Percentiles rank a stretch among this genome's conserved stretches.
phyloP scores from a whole-genome alignment of 2,888 invertebrate species.

The Thymelicus sylvestris region DNA sequence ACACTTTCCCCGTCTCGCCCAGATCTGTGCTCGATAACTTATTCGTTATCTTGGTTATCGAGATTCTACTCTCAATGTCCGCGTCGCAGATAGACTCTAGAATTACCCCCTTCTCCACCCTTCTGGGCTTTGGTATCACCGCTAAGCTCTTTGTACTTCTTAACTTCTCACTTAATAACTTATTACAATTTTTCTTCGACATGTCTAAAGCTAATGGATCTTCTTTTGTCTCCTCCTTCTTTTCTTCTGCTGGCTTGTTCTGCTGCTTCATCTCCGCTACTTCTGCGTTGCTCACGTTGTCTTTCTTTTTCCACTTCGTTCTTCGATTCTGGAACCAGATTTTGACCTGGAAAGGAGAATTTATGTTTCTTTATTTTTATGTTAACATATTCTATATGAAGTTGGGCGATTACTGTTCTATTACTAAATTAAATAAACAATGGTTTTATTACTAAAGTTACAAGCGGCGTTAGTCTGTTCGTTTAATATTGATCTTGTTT shows the following conservation, averaged over 20 bases:
- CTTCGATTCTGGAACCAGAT: conserved; percentile 95
- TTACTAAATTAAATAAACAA: too few relatives aligned
- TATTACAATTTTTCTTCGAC: conserved; percentile 74
- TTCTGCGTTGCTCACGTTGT: conserved; percentile 95
- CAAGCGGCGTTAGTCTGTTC: too few relatives aligned
- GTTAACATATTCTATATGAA: not conserved
- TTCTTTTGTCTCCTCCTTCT: conserved; percentile 62
- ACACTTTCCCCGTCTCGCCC: conserved; percentile 56
- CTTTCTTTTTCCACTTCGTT: conserved; percentile 93
- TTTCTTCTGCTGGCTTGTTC: conserved; percentile 69
- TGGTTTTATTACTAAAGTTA: too few relatives aligned
- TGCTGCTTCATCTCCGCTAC: conserved; percentile 92
- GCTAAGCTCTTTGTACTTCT: conserved; percentile 60
- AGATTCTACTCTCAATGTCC: conserved; percentile 79
- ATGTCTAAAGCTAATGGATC: conserved; percentile 75
- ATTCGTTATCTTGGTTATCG: conserved; percentile 82
- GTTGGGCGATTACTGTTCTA: too few relatives aligned
- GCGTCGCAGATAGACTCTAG: conserved; percentile 71
- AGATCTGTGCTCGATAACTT: conserved; percentile 74
- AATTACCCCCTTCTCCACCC: conserved; percentile 71
- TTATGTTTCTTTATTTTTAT: conserved; percentile 33
- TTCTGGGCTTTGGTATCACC: conserved; percentile 62
- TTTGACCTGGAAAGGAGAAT: conserved; percentile 88
- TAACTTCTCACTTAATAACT: conserved; percentile 72
- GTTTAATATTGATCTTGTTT: too few relatives aligned